phyloP scores from a whole-genome alignment of 2,888 invertebrate genomes.

The Octonoba sinensis region DNA sequence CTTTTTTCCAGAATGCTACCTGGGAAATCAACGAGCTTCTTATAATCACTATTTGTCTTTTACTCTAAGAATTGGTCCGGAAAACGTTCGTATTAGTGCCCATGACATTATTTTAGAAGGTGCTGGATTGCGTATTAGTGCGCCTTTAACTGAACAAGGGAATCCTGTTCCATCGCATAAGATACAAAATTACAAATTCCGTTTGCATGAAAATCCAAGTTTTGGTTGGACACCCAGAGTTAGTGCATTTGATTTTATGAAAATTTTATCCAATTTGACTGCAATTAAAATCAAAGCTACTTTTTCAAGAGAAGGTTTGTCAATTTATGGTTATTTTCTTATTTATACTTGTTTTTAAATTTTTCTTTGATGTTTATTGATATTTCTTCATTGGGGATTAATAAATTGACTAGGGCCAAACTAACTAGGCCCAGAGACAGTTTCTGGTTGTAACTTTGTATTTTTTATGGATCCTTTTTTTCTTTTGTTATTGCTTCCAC shows the following conservation, averaged over 20 bases:
- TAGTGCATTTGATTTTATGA: conserved; percentile 89
- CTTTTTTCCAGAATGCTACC: conserved; percentile 78
- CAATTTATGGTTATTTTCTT: neutral
- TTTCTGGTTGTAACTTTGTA: no score
- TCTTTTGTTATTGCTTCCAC: no score
- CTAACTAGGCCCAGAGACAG: no score
- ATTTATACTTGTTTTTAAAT: neutral
- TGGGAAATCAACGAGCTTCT: conserved; percentile 90
- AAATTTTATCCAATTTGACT: conserved; percentile 91
- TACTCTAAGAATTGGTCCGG: conserved; percentile 85
- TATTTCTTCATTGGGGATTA: no score
- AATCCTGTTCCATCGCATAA: conserved; percentile 83
- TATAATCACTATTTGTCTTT: conserved; percentile 95
- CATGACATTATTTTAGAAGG: conserved; percentile 93
- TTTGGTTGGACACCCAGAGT: conserved; percentile 97
- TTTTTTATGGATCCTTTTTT: no score
- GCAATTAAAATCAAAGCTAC: conserved; percentile 94
- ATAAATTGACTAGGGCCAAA: no score
- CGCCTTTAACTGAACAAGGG: conserved; percentile 92
- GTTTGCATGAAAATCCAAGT: conserved; percentile 89
- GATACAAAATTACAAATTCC: conserved; percentile 84
- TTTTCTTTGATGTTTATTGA: neutral
- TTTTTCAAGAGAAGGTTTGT: conserved; percentile 82
- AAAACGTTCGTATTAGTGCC: conserved; percentile 83
- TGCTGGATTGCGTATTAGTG: conserved; percentile 81